phyloP scores from a whole-genome alignment of 2,113 vertebrate genomes.

The Gnathonemus echidnorhynchus region DNA sequence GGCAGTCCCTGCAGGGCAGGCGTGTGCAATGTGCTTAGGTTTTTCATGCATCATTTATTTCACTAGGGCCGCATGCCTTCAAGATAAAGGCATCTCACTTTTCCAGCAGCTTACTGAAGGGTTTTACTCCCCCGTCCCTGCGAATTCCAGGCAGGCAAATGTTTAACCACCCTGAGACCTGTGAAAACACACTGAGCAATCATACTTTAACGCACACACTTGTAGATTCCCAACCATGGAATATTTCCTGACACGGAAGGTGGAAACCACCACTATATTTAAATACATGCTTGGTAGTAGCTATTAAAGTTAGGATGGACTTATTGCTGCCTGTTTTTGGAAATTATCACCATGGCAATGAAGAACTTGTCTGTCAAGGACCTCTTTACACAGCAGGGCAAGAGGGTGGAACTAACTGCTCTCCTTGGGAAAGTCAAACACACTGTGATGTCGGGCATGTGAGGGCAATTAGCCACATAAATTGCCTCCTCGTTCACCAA shows the following conservation, averaged over 20 bases:
- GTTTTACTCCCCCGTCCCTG: not conserved
- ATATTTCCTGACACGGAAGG: not conserved
- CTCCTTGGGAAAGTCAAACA: not conserved
- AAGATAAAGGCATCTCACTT: not conserved
- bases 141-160: constrained; percentile 23
- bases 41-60: not conserved
- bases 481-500: not conserved
- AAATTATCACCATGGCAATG: not conserved
- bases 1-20: not conserved
- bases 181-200: not conserved
- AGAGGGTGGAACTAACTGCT: not conserved
- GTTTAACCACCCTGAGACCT: constrained; percentile 14
- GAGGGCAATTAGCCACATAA: not conserved
- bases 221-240: not conserved
- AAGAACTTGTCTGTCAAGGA: not conserved
- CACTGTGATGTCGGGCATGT: not conserved
- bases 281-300: not conserved
- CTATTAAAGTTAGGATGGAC: not conserved
- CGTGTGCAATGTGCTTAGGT: not conserved
- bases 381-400: not conserved
- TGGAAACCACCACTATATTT: not conserved
- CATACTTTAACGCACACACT: constrained; percentile 15
- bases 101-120: not conserved
- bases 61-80: not conserved
- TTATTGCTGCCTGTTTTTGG: not conserved